A percentile compares a stretch with the other conserved stretches of the same genome.
Conservation (phyloP, 1,140 invertebrate genomes). For the Leptinotarsa lineolata region DNA sequence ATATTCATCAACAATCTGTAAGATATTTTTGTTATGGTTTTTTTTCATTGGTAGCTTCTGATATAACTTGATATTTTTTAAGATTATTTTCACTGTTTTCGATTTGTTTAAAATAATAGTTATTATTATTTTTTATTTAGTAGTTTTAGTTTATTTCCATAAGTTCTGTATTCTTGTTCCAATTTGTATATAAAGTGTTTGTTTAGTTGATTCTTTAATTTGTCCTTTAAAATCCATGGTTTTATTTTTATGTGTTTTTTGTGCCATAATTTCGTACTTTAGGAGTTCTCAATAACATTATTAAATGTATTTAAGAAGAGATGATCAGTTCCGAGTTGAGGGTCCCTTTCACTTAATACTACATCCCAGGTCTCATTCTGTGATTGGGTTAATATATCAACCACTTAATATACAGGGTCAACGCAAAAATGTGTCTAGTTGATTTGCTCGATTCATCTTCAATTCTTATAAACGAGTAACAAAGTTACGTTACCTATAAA, state of each 20-base stretch:
- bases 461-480: no score
- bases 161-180: constrained; percentile 18
- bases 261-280: constrained; percentile 17
- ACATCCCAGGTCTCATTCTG: no score
- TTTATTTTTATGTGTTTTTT: constrained; percentile 15
- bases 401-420: no score
- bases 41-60: constrained; percentile 21
- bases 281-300: constrained; percentile 15
- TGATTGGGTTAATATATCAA: not conserved
- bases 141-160: constrained; percentile 15
- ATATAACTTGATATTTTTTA: constrained; percentile 9
- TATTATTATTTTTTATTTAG: constrained; percentile 14
- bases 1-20: no score
- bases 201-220: constrained; percentile 12
- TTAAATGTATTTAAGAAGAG: constrained; percentile 10
- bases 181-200: constrained; percentile 9
- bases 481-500: no score
- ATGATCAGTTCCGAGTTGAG: constrained; percentile 7
- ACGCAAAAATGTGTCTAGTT: no score
- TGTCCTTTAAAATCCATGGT: constrained; percentile 7
- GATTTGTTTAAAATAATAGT: constrained; percentile 13
- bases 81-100: constrained; percentile 20
- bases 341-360: no score
- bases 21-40: no score
- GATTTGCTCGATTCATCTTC: not conserved